A percentile compares a stretch with the other conserved stretches of the same genome.
phyloP scores from a whole-genome alignment of 2,888 invertebrate species.

The Antheraea assamensis region DNA sequence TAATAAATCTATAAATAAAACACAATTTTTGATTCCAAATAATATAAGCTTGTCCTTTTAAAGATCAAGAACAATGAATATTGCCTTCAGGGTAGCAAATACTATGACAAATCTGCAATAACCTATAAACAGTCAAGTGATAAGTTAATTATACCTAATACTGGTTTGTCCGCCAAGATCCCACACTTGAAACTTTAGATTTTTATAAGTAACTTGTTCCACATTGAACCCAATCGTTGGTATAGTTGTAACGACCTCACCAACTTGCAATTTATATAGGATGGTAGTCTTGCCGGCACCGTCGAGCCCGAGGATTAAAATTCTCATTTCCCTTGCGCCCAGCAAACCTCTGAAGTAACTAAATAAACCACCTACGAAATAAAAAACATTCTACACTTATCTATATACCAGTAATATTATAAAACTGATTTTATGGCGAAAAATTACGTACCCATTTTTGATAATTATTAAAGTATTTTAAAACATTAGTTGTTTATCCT shows the following conservation, averaged over 20 bases:
- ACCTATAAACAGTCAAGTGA: slow-evolving; percentile 30
- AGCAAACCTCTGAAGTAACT: slow-evolving; percentile 98
- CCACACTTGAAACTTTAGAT: slow-evolving; percentile 99
- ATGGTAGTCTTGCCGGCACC: slow-evolving; percentile 99
- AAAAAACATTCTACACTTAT: slow-evolving; percentile 21
- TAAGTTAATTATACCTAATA: slow-evolving; percentile 87
- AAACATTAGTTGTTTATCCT: slow-evolving; percentile 64
- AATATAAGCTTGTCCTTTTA: neutral
- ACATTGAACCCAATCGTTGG: slow-evolving; percentile 99
- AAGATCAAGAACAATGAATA: neutral
- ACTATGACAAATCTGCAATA: slow-evolving; percentile 31
- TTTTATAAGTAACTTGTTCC: slow-evolving; percentile 99
- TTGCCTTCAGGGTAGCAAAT: slow-evolving; percentile 21
- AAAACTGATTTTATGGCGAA: slow-evolving; percentile 37
- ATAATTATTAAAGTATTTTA: slow-evolving; percentile 63
- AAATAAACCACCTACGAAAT: slow-evolving; percentile 92
- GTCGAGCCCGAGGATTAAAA: slow-evolving; percentile 98
- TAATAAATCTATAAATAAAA: too few relatives aligned
- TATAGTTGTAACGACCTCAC: slow-evolving; percentile 99
- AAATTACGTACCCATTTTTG: slow-evolving; percentile 71
- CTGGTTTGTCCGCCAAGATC: slow-evolving; percentile 99
- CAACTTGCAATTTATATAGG: slow-evolving; percentile 98
- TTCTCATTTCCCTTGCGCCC: slow-evolving; percentile 98
- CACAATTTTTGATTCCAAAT: neutral
- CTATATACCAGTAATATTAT: slow-evolving; percentile 29